These are phyloP conservation scores for Lepidochitona cinerea DNA, from an alignment of 2,888 invertebrate genomes.

Conservation along the genomic window DNA sequence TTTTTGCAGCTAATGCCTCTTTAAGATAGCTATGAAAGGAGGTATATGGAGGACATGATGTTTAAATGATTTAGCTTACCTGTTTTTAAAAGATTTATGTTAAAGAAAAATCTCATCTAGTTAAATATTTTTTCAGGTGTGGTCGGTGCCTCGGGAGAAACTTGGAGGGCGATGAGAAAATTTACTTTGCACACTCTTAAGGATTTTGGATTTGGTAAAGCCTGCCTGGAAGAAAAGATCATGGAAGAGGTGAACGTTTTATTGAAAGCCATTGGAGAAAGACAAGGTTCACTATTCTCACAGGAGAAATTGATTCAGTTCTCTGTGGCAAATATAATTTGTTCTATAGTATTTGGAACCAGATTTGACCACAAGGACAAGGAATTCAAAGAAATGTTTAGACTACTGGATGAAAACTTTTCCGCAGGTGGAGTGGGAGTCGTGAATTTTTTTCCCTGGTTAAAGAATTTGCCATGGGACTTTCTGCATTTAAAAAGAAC, in stretches of 20 bases:
- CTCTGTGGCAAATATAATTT: background rate
- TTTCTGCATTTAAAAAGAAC: background rate
- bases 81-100: too few relatives aligned
- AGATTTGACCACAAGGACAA: background rate
- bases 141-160: background rate
- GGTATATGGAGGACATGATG: too few relatives aligned
- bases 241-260: background rate
- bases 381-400: background rate
- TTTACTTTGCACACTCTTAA: background rate
- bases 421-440: background rate
- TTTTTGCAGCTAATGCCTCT: too few relatives aligned
- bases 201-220: background rate
- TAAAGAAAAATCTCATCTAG: too few relatives aligned
- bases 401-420: background rate
- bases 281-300: background rate
- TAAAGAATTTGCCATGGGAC: background rate
- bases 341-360: background rate
- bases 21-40: too few relatives aligned
- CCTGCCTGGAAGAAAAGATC: background rate
- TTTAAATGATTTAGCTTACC: too few relatives aligned
- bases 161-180: background rate
- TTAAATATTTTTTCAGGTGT: too few relatives aligned
- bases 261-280: background rate
- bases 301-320: background rate
- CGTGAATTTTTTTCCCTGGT: background rate